Evolutionary conservation across 2,113 vertebrate genomes (phyloP).

Genomic region (Rhineura floridana): DNA sequence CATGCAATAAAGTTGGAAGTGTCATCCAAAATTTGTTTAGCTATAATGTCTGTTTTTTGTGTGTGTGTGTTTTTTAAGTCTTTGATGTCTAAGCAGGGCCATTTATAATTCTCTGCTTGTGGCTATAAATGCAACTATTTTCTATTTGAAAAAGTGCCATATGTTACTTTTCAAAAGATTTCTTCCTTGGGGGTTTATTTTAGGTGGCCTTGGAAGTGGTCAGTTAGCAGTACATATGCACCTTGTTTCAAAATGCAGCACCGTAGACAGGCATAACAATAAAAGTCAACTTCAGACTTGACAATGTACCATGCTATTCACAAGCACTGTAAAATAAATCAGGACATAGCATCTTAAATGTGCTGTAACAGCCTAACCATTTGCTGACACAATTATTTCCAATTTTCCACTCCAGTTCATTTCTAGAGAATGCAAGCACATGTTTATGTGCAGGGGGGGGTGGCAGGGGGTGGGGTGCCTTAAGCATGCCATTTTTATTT

Average conservation of each 20-base stretch:
- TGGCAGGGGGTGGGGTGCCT: conserved; percentile 6
- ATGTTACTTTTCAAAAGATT: conserved; percentile 52
- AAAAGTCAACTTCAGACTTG: conserved; percentile 47
- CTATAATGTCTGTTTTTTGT: conserved; percentile 31
- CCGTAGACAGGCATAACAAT: conserved; percentile 42
- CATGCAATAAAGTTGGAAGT: conserved; percentile 9
- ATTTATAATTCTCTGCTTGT: neutral
- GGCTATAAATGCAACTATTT: conserved; percentile 31
- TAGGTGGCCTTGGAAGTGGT: conserved; percentile 54
- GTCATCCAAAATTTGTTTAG: conserved; percentile 34
- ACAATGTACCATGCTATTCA: conserved; percentile 29
- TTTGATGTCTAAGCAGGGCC: conserved; percentile 40
- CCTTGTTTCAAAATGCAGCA: conserved; percentile 39
- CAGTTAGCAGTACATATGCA: conserved; percentile 48
- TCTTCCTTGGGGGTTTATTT: conserved; percentile 63
- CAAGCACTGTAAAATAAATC: conserved; percentile 63
- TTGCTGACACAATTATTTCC: conserved; percentile 60
- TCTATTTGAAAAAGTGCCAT: conserved; percentile 41
- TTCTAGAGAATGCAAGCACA: conserved; percentile 49
- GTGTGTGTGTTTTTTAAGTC: no score
- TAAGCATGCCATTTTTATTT: conserved; percentile 16
- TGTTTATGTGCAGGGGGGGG: neutral
- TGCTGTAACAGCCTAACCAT: conserved; percentile 57
- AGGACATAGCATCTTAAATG: conserved; percentile 60
- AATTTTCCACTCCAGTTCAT: conserved; percentile 48